Base-by-base conservation (phyloP, 1,140 invertebrate genomes). In the Dreissena rostriformis region DNA sequence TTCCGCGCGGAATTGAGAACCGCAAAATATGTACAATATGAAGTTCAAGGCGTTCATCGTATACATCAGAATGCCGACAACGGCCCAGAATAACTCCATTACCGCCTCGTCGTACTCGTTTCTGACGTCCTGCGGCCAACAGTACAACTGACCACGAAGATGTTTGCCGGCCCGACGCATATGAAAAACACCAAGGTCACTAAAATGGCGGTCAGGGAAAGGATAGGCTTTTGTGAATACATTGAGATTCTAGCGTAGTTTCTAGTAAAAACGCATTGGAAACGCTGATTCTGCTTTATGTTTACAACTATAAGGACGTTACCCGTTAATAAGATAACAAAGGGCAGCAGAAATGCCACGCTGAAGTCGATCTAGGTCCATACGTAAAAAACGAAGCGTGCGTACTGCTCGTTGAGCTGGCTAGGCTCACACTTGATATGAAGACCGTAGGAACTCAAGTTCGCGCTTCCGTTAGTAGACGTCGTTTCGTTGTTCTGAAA, bases 111-210 rank as follows among this genome's bases (percentile, higher is more conserved):
- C 19, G 22, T 71, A 55, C 24, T 49, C 71, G 15, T 26, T 22
- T 2, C 11, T 28, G 7, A 76, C 39, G n/a, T 68, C 67, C n/a
- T 63, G 7, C 12, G 53, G 26, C 70, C 61, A 82, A 70, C 79
- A 82, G 61, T 73, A 19, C 19, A 67, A 73, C 26, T 82, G 17
- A 82, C 66, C 15, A 29, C 49, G 65, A 53, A 73, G 17, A 82
- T 61, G 71, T 52, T 82, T 8, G 73, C 53, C 12, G 79, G 79
- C 10, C 70, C 71, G 17, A 82, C 67, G 63, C 79, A 82, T 52
- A 82, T 11, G 71, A 82, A 82, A 65, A 82, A 82, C 28, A 82
- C 70, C 52, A 82, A 73, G 39, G 79, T 82, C 19, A 82, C 26
- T 22, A 82, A 53, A 29, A 74, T 66, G 26, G 79, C 57, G 0